Evolutionary conservation across 2,888 invertebrate genomes (phyloP), one percentile per base, ranked within the genome.

Genomic region (Drosophila prostipennis): DNA sequence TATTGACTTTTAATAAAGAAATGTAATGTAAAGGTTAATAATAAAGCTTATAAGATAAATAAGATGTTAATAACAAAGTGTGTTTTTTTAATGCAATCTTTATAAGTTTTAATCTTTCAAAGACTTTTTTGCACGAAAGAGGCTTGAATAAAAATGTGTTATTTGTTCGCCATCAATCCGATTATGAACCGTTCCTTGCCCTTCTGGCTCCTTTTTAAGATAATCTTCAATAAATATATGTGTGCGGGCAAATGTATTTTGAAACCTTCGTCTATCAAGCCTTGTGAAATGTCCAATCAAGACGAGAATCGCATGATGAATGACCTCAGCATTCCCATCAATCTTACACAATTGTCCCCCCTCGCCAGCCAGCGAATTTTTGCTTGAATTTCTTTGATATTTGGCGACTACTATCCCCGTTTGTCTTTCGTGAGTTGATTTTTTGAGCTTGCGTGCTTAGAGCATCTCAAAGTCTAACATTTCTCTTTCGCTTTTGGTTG

Each of bases 281-380:
- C 70, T 46, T 32, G 40, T 46, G 63, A 71, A 55, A 71, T 63
- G 71, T 71, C 71, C 71, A 71, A 71, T 71, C 72, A 71, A 71
- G 64, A 54, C 54, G 32, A 61, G 75, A 79, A 67, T 75, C 72
- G 71, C 71, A 75, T 80, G 84, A 80, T 80, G 73, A 84, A 80
- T 84, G 77, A 72, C 77, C 76, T 79, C 52, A 64, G 73, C 63
- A 68, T 84, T 76, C 67, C 69, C 77, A 84, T 80, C 80, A 84
- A 80, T 84, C 79, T 84, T 71, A 53, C 51, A 64, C 42, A 71
- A 71, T 53, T 55, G 63, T 56, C 72, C 46, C 46, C 51, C 49
- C 23, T 26, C 49, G 42, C 19, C 48, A 14, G 34, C 19, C 52
- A 29, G 40, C 14, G 36, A 42, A 53, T 48, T 49, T 59, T 32